Evolutionary conservation across 2,113 vertebrate genomes (phyloP).

Genomic region (Poeciliopsis occidentalis): DNA sequence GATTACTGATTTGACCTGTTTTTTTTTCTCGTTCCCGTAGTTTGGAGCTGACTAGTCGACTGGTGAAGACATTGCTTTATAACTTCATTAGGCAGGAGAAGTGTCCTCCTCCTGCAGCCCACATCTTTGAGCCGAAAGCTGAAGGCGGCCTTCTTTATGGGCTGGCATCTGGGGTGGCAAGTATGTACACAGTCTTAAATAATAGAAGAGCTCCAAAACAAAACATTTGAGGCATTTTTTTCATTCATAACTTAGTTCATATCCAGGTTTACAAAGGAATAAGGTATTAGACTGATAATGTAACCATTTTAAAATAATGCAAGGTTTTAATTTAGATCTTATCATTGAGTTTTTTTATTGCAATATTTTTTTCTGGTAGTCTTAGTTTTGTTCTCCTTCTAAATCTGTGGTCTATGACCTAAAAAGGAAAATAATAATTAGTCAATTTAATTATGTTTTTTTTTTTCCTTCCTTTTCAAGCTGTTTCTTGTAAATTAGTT

Average conservation of each 20-base stretch:
- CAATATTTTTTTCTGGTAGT: background rate
- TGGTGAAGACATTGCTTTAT: conserved; percentile 97
- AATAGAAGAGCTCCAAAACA: background rate
- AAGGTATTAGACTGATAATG: no score
- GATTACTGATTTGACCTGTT: background rate
- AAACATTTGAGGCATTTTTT: background rate
- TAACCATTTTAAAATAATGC: no score
- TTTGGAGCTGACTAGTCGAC: conserved; percentile 91
- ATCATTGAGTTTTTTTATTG: background rate
- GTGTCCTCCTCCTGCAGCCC: conserved; percentile 84
- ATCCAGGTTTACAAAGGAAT: no score
- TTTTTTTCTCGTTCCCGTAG: conserved; percentile 64
- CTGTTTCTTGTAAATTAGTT: background rate
- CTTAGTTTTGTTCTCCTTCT: background rate
- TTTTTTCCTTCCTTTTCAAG: background rate
- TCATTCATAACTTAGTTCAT: background rate
- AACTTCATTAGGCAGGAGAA: conserved; percentile 99
- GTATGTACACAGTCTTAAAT: conserved; percentile 70
- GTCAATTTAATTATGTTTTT: no score
- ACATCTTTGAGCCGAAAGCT: conserved; percentile 86
- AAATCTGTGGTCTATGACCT: background rate
- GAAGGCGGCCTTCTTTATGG: conserved; percentile 93
- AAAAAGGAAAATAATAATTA: no score
- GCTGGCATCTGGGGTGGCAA: conserved; percentile 95
- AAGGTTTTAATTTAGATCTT: no score